phyloP scores from a whole-genome alignment of 2,113 vertebrate genomes.

The Macrotis lagotis region DNA sequence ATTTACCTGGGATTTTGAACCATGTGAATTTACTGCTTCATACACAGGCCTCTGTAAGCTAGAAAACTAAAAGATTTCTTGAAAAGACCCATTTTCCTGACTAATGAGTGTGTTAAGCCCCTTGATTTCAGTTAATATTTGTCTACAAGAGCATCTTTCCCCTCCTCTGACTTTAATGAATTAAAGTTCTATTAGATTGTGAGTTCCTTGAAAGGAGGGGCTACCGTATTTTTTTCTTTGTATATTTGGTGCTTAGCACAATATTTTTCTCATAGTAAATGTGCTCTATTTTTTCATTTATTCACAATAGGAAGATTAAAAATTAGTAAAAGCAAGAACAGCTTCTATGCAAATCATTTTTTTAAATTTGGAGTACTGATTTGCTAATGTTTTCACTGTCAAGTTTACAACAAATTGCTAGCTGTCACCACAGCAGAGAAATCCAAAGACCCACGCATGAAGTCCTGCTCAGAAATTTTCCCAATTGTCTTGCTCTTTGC shows the following conservation, averaged over 20 bases:
- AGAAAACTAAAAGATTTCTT: background rate
- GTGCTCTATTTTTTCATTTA: background rate
- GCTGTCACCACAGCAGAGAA: background rate
- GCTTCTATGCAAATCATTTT: background rate
- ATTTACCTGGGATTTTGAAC: background rate
- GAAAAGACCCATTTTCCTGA: slow-evolving; percentile 22
- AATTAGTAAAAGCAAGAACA: background rate
- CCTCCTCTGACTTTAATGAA: background rate
- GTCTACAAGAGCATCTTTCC: background rate
- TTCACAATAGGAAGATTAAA: slow-evolving; percentile 4
- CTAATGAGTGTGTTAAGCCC: background rate
- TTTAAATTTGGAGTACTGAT: background rate
- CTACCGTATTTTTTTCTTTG: no score
- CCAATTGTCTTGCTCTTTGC: slow-evolving; percentile 7
- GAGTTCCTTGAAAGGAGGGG: background rate
- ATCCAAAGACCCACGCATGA: background rate
- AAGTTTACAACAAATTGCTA: slow-evolving; percentile 21
- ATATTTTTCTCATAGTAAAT: background rate
- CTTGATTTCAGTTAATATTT: slow-evolving; percentile 1
- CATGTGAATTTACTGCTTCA: background rate
- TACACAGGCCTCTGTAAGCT: background rate
- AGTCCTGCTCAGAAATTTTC: background rate
- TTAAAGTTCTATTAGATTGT: background rate
- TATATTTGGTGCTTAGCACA: background rate
- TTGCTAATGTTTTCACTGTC: background rate